A percentile compares a stretch with the other conserved stretches of the same genome.
Evolutionary conservation across 2,888 invertebrate species (phyloP).

Genomic region (Hoplodrina blanda): DNA sequence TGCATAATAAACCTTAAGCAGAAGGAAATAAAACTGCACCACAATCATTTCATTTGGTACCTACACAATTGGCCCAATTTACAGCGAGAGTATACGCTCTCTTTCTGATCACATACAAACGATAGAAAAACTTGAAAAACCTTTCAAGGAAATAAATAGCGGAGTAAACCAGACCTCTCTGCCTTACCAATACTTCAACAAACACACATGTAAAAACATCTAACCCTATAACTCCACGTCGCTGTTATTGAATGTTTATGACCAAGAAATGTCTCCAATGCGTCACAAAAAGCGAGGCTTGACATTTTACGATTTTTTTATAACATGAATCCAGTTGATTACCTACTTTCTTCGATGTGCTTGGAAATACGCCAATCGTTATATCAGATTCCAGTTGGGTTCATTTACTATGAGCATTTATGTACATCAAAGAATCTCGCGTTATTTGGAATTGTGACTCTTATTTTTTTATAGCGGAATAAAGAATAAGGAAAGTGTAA

Average conservation of each 20-base stretch:
- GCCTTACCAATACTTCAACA: slow-evolving; percentile 11
- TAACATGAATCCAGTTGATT: slow-evolving; percentile 58
- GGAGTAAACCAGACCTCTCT: background rate
- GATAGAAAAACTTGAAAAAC: slow-evolving; percentile 20
- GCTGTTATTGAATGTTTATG: slow-evolving; percentile 58
- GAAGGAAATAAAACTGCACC: background rate
- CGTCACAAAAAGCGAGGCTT: slow-evolving; percentile 51
- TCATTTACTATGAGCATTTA: slow-evolving; percentile 12
- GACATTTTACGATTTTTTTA: slow-evolving; percentile 61
- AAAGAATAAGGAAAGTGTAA: slow-evolving; percentile 5
- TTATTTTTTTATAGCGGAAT: background rate
- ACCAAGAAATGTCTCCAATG: slow-evolving; percentile 46
- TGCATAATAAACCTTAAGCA: background rate
- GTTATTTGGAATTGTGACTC: background rate
- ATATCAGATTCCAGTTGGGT: slow-evolving; percentile 38
- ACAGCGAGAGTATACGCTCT: slow-evolving; percentile 10
- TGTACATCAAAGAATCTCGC: slow-evolving; percentile 20
- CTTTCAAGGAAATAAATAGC: slow-evolving; percentile 18
- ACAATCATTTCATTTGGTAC: background rate
- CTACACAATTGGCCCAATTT: background rate
- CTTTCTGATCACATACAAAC: background rate
- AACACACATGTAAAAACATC: slow-evolving; percentile 28
- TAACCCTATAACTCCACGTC: slow-evolving; percentile 25
- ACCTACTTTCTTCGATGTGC: slow-evolving; percentile 38
- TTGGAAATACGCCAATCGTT: slow-evolving; percentile 55